Evolutionary conservation across 2,888 invertebrate genomes (phyloP), one percentile per base, ranked within the genome.

Genomic region (Patella caerulea): DNA sequence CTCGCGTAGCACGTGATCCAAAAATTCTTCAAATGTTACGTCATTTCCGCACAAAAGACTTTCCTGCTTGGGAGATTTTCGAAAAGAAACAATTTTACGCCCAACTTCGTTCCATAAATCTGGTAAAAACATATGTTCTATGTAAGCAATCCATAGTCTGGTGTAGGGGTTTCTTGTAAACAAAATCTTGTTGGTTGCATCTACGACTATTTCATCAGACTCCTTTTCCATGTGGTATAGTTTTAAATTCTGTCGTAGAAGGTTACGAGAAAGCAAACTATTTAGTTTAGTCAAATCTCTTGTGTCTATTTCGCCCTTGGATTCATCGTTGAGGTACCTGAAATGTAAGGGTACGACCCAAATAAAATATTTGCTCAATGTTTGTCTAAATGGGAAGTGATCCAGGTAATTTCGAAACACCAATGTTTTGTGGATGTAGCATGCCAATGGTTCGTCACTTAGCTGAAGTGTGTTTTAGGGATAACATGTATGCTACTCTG

Each of bases 1-100:
- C 19, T 65, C 65, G 19, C 19, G 24, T 14, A 65, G 19, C 19
- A 65, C 65, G 24, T 65, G 24, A 65, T 65, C 65, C 24, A 65
- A 65, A 65, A 65, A 65, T 65, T 65, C 65, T 19, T 65, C 65
- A 65, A 65, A 65, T 24, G 65, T 65, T 19, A 19, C 65, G 19
- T 65, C 65, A 19, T 65, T 19, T 15, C 65, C 65, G 14, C 65
- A 65, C 65, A 24, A 11, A 12, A 24, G 19, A 24, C 65, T 65
- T 24, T 65, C 24, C 24, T 24, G 65, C 3, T 12, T 65, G 0
- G 65, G 65, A 19, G 19, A 12, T 65, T 65, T 65, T 65, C 65
- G 65, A 11, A 24, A 24, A 14, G 24, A 11, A 24, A 14, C 19
- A 65, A 65, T 65, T 65, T 65, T 24, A 19, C 12, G 19, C 11